These are phyloP conservation scores for Caenorhabditis doughertyi DNA, from an alignment of 2,888 invertebrate genomes.

Conservation along the genomic window DNA sequence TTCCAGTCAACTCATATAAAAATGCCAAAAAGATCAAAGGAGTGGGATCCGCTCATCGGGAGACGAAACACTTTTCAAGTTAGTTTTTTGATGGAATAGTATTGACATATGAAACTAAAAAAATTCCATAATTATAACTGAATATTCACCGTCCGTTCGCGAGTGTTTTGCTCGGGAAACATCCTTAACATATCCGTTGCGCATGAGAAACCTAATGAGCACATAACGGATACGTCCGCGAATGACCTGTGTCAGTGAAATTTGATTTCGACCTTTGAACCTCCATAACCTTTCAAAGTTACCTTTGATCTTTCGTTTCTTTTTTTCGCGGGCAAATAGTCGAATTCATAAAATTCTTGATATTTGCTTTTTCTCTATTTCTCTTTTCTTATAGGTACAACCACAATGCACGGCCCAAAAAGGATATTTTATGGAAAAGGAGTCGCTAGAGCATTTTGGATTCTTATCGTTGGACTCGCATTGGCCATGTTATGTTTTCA, in stretches of 20 bases:
- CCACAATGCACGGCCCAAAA: slow-evolving; percentile 79
- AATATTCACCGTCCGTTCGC: too few species aligned
- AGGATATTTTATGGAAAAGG: slow-evolving; percentile 72
- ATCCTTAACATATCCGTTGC: too few species aligned
- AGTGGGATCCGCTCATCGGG: slow-evolving; percentile 75
- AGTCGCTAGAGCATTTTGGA: slow-evolving; percentile 63
- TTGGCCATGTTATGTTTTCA: slow-evolving; percentile 64
- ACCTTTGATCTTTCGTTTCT: slow-evolving; percentile 18
- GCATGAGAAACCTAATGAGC: too few species aligned
- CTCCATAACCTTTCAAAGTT: neutral
- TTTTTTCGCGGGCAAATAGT: slow-evolving; percentile 9
- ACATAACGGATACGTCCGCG: too few species aligned
- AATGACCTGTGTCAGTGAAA: too few species aligned
- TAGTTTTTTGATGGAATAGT: too few species aligned
- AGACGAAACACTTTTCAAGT: slow-evolving; percentile 80
- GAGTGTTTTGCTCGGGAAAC: too few species aligned
- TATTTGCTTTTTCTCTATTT: slow-evolving; percentile 19
- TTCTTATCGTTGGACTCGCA: slow-evolving; percentile 50
- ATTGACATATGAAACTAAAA: too few species aligned
- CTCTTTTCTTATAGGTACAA: slow-evolving; percentile 69
- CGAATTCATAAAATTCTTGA: neutral
- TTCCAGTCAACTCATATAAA: slow-evolving; percentile 72
- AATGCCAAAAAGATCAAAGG: slow-evolving; percentile 72
- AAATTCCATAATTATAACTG: too few species aligned
- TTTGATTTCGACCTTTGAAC: neutral